Percentiles rank a stretch among this genome's conserved stretches.
phyloP scores from a whole-genome alignment of 2,113 vertebrate species.

The Elaphurus davidianus region DNA sequence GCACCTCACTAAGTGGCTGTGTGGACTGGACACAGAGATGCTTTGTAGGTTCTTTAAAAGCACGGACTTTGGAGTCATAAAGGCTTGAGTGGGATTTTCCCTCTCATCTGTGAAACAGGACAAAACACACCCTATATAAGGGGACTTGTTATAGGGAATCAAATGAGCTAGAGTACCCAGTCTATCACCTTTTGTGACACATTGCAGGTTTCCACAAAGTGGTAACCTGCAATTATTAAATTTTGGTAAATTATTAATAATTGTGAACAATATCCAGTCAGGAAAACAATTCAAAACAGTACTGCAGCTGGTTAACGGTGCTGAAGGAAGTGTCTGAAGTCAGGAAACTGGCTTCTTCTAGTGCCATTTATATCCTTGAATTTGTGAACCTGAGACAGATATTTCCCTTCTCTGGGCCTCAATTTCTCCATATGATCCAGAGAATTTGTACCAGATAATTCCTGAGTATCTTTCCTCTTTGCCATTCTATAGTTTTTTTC shows the following conservation, averaged over 20 bases:
- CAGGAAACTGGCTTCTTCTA: background rate
- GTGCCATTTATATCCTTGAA: background rate
- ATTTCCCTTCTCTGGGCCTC: background rate
- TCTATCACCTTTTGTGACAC: background rate
- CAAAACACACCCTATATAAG: background rate
- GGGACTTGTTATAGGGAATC: background rate
- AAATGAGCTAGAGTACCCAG: background rate
- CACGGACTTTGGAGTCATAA: background rate
- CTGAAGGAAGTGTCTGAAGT: background rate
- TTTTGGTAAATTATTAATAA: background rate
- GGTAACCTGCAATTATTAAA: background rate
- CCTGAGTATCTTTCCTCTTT: background rate
- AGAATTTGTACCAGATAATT: background rate
- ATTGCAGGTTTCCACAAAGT: background rate
- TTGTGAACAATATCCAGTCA: background rate
- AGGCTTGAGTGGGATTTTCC: background rate
- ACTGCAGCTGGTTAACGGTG: background rate
- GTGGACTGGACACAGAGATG: background rate
- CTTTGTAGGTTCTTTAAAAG: background rate
- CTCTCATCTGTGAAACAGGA: background rate
- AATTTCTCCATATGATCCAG: background rate
- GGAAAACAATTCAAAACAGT: background rate
- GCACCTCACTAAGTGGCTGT: background rate
- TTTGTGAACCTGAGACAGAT: background rate
- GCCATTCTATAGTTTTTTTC: background rate